Conservation (phyloP, 1,140 invertebrate genomes). For the Musca domestica region DNA sequence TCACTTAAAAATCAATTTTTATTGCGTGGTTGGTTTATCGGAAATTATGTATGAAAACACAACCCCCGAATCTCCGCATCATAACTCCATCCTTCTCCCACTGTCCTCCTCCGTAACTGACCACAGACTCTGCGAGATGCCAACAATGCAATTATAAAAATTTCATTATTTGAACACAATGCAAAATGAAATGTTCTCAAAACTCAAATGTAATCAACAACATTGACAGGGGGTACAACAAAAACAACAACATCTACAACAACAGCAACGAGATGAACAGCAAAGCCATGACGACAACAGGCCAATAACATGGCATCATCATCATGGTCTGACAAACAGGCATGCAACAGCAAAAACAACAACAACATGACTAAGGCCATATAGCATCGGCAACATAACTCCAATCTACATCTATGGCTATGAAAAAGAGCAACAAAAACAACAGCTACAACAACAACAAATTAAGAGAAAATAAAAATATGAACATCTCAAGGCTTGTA, state of each 20-base stretch:
- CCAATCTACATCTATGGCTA: constrained; percentile 7
- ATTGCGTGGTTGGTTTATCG: too few relatives aligned
- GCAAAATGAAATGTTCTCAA: not conserved
- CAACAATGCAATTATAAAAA: constrained; percentile 18
- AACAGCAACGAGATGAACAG: not conserved
- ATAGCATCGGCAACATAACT: constrained; percentile 7
- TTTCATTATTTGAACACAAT: constrained; percentile 1
- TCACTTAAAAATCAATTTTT: too few relatives aligned
- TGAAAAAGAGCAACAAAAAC: not conserved
- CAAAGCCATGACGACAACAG: not conserved
- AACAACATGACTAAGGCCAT: not conserved
- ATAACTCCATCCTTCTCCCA: too few relatives aligned
- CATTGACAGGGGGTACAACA: not conserved
- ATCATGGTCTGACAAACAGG: not conserved
- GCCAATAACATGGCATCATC: too few relatives aligned
- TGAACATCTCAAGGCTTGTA: too few relatives aligned
- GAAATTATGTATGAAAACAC: too few relatives aligned
- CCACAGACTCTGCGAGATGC: too few relatives aligned
- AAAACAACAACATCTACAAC: not conserved
- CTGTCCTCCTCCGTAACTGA: too few relatives aligned
- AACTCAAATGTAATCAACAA: constrained; percentile 16
- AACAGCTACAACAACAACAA: constrained; percentile 12
- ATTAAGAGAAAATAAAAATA: not conserved
- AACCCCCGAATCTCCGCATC: too few relatives aligned
- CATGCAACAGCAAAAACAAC: constrained; percentile 8